These are phyloP conservation scores for Trichopria drosophilae DNA, from an alignment of 2,888 invertebrate species.

Conservation along the genomic window DNA sequence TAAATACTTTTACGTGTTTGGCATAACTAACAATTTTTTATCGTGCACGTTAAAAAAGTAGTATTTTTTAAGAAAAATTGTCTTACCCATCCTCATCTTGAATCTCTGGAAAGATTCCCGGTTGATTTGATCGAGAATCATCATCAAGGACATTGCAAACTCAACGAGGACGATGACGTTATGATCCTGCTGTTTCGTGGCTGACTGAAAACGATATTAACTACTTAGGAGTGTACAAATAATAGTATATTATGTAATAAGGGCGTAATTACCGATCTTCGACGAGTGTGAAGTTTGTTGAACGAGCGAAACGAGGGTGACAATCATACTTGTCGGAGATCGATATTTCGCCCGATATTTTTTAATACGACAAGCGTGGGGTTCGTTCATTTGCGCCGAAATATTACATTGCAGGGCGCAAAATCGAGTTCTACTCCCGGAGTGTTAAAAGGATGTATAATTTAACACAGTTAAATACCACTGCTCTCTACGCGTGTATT, in stretches of 20 bases:
- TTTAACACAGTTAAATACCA: no score
- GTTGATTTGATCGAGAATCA: conserved; percentile 91
- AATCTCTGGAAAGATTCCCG: conserved; percentile 96
- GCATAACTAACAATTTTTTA: not conserved
- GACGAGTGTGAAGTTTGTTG: no score
- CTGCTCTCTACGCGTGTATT: no score
- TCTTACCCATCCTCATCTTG: conserved; percentile 85
- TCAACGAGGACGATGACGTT: conserved; percentile 90
- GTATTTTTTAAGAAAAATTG: conserved; percentile 1
- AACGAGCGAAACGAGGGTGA: no score
- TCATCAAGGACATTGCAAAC: conserved; percentile 90
- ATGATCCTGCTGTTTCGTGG: conserved; percentile 78
- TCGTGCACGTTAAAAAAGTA: conserved; percentile 1
- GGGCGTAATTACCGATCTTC: no score
- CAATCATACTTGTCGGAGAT: no score
- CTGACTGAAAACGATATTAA: conserved; percentile 59
- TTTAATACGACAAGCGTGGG: no score
- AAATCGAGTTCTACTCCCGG: no score
- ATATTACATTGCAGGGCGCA: no score
- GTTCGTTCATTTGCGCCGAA: no score
- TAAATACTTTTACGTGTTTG: not conserved
- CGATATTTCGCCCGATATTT: no score
- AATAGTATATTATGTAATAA: not conserved
- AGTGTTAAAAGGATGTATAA: no score
- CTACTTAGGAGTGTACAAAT: conserved; percentile 4